Evolutionary conservation across 2,888 invertebrate species (phyloP), one percentile per base, ranked within the genome.

Genomic region (Stenichneumon culpator): DNA sequence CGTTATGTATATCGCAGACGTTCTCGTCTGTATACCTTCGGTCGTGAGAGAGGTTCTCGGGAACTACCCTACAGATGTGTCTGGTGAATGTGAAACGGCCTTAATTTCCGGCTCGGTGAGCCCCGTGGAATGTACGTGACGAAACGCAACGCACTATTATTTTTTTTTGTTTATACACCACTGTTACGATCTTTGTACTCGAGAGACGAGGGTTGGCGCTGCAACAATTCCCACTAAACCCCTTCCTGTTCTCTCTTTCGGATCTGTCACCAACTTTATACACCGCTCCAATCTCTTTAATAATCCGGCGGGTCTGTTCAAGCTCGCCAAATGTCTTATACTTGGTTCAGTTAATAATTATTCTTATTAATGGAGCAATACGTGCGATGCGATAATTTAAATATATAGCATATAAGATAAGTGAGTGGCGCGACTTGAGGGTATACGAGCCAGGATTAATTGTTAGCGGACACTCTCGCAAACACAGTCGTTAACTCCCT

Each of bases 41-140:
- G 28, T 22, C 22, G 54, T 36, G 19, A 54, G n/a, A n/a, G 73
- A 74, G 28, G 25, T 63, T 44, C 47, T 60, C 47, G 44, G 28
- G 57, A 69, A 79, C 79, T 79, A 83, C 39, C 65, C 73, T 50
- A 32, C 52, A 28, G 16, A 47, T 32, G 52, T 6, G 47, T 65
- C 36, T 47, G 39, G 77, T 60, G 52, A 78, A 68, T 78, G 81
- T 63, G 79, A 79, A 85, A 82, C 82, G 57, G 74, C 70, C 73
- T 82, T 82, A 85, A 85, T 82, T 82, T 85, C 79, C 84, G 85
- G 75, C 75, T 79, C 68, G 82, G 73, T 60, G 85, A 82, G 74
- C 65, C 57, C 54, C 57, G 74, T 36, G 5, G 39, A 78, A 75
- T 28, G 52, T 72, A 74, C 82, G 82, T 63, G 57, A 81, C 78